These are phyloP conservation scores for Patagioenas fasciata DNA, from an alignment of 2,113 vertebrate genomes.

Conservation along the genomic window DNA sequence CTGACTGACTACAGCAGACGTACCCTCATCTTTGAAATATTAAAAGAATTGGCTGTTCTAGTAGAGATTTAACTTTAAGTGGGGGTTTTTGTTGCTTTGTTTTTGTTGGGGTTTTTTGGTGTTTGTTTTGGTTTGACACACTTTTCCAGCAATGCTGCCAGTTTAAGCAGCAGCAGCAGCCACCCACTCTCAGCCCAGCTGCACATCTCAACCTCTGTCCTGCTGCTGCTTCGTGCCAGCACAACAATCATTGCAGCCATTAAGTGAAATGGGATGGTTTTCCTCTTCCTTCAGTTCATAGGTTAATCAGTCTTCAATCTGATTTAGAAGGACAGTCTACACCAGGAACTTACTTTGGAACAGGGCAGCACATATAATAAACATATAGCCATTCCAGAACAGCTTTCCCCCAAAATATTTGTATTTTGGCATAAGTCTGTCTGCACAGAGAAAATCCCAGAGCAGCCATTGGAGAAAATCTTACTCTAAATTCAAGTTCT, in stretches of 20 bases:
- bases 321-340: background rate
- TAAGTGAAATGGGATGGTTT: background rate
- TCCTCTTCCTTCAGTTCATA: background rate
- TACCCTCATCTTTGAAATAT: background rate
- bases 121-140: background rate
- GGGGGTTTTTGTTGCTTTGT: too few relatives aligned
- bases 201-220: background rate
- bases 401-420: accelerated
- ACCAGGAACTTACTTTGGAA: background rate
- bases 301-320: background rate
- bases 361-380: accelerated
- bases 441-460: background rate
- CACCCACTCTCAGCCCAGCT: background rate
- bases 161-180: background rate
- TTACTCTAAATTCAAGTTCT: background rate
- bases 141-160: background rate
- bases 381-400: background rate
- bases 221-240: background rate
- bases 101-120: too few relatives aligned
- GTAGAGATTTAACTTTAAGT: background rate
- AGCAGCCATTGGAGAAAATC: background rate
- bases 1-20: background rate
- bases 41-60: background rate
- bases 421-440: background rate
- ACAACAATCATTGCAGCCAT: background rate